phyloP scores from a whole-genome alignment of 2,113 vertebrate genomes.

The Neopipo cinnamomea region DNA sequence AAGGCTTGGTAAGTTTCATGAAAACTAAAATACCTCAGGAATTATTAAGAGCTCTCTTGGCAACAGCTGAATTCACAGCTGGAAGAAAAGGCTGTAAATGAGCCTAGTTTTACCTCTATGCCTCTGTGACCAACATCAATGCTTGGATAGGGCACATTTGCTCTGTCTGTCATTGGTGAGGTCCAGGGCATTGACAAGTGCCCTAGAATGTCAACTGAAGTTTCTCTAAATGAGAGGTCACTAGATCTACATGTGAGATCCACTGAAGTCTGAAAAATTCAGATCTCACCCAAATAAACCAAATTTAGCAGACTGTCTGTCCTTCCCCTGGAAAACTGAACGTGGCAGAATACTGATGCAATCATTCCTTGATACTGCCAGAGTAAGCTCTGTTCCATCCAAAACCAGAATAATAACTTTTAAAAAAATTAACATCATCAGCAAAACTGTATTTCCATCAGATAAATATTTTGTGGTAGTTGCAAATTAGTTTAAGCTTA shows the following conservation, averaged over 20 bases:
- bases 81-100: background rate
- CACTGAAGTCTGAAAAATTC: background rate
- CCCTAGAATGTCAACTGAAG: background rate
- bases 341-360: background rate
- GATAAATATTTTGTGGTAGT: background rate
- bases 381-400: background rate
- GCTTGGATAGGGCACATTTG: background rate
- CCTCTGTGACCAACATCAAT: background rate
- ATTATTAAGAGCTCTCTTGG: background rate
- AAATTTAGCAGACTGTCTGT: fast-evolving
- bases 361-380: background rate
- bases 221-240: background rate
- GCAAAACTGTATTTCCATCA: background rate
- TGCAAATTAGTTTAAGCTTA: background rate
- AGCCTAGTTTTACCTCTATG: background rate
- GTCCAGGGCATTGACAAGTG: background rate
- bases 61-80: background rate
- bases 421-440: background rate
- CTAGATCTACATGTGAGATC: background rate
- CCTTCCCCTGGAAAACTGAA: background rate
- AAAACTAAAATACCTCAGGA: background rate
- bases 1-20: background rate
- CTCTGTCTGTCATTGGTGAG: background rate
- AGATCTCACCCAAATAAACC: background rate
- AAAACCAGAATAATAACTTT: background rate